phyloP scores from a whole-genome alignment of 2,888 invertebrate genomes.

The Sinodicranocentrus sp. region DNA sequence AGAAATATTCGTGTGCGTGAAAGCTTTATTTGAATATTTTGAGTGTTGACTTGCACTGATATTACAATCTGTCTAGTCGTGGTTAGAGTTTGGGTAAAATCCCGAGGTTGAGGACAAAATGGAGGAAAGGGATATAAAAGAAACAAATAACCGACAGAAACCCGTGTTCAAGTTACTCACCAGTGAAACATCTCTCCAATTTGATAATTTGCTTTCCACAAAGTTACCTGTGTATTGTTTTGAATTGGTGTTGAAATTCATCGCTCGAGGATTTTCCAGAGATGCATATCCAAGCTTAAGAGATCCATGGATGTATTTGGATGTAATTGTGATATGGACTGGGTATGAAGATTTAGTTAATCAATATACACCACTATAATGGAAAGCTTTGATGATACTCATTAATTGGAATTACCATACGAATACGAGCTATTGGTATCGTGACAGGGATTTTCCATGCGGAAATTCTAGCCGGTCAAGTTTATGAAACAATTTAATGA shows the following conservation, averaged over 20 bases:
- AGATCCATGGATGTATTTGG: slow-evolving; percentile 67
- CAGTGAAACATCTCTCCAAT: slow-evolving; percentile 17
- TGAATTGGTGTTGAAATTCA: slow-evolving; percentile 60
- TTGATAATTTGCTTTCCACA: too few species aligned
- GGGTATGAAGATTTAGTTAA: too few species aligned
- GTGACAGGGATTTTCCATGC: slow-evolving; percentile 24
- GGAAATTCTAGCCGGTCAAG: slow-evolving; percentile 57
- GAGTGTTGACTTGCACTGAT: background rate
- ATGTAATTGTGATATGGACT: slow-evolving; percentile 62
- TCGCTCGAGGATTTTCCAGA: slow-evolving; percentile 59
- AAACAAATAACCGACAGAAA: slow-evolving; percentile 28
- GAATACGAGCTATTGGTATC: slow-evolving; percentile 51
- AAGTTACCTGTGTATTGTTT: slow-evolving; percentile 61
- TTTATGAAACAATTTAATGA: too few species aligned
- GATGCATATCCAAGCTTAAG: slow-evolving; percentile 62
- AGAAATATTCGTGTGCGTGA: background rate
- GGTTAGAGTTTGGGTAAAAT: background rate
- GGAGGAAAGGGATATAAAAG: slow-evolving; percentile 54
- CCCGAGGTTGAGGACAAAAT: background rate
- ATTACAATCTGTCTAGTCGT: background rate
- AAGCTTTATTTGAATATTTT: background rate
- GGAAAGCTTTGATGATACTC: slow-evolving; percentile 32
- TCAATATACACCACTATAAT: too few species aligned
- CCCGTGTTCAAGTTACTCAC: slow-evolving; percentile 46
- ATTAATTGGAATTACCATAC: slow-evolving; percentile 14